Conservation (phyloP, 2,113 vertebrate species). For the Antechinus flavipes region DNA sequence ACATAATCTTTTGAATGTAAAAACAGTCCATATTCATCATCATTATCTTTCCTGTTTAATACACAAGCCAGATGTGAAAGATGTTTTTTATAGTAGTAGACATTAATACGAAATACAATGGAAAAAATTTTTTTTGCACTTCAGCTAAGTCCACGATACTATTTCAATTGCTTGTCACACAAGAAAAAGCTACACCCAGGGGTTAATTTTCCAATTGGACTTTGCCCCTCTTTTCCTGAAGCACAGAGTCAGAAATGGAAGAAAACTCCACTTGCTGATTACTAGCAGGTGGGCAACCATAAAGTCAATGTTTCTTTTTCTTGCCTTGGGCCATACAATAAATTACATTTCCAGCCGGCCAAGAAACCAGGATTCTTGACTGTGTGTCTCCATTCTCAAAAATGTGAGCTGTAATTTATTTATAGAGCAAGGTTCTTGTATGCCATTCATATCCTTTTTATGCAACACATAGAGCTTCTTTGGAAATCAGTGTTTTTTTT, state of each 20-base stretch:
- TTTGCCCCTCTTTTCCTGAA: neutral
- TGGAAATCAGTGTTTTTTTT: neutral
- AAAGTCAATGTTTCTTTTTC: conserved; percentile 17
- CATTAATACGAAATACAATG: neutral
- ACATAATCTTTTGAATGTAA: neutral
- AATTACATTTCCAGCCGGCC: neutral
- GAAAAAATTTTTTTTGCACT: neutral
- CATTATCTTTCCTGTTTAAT: neutral
- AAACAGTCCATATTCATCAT: neutral
- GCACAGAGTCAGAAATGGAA: conserved; percentile 15
- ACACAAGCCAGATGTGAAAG: neutral
- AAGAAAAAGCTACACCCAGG: neutral
- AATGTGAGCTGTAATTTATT: conserved; percentile 15
- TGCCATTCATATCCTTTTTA: neutral
- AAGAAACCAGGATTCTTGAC: conserved; percentile 36
- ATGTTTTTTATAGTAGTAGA: neutral
- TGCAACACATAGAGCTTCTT: neutral
- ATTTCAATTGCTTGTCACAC: neutral
- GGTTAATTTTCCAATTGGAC: conserved; percentile 9
- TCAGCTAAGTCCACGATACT: neutral
- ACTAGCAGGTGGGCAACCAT: neutral
- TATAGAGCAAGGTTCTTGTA: neutral
- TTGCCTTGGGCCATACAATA: neutral
- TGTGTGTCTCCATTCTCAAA: conserved; percentile 39
- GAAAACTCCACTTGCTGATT: neutral